A percentile compares a stretch with the other conserved stretches of the same genome.
Evolutionary conservation across 2,888 invertebrate genomes (phyloP).

Genomic region (Melanophora roralis): DNA sequence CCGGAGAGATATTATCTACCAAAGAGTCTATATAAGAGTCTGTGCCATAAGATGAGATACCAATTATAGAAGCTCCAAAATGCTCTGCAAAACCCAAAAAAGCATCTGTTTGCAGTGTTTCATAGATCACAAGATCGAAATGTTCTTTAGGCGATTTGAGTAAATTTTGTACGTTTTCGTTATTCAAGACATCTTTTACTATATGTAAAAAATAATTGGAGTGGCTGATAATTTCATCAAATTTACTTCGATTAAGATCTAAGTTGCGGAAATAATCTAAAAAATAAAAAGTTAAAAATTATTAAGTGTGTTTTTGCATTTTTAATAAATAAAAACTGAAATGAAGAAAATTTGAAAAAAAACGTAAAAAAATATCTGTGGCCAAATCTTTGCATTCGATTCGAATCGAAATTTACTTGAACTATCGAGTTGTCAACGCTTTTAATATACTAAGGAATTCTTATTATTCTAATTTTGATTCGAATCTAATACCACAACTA

Average conservation of each 20-base stretch:
- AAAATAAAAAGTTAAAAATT: too few relatives aligned
- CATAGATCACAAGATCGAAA: slow-evolving; percentile 75
- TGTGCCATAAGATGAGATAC: slow-evolving; percentile 67
- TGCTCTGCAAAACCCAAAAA: slow-evolving; percentile 70
- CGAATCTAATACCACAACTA: too few relatives aligned
- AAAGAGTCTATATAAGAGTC: slow-evolving; percentile 64
- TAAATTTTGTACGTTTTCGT: slow-evolving; percentile 63
- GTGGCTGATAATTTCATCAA: slow-evolving; percentile 28
- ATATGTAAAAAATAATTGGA: not conserved
- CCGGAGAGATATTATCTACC: slow-evolving; percentile 69
- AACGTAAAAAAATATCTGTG: too few relatives aligned
- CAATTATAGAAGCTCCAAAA: slow-evolving; percentile 68
- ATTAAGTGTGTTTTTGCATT: too few relatives aligned
- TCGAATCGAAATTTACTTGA: too few relatives aligned
- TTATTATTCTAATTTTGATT: too few relatives aligned
- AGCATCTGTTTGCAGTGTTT: slow-evolving; percentile 71
- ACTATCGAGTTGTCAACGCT: too few relatives aligned
- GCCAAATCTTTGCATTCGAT: too few relatives aligned
- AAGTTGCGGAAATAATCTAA: slow-evolving; percentile 66
- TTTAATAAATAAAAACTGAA: too few relatives aligned
- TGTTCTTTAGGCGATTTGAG: slow-evolving; percentile 69
- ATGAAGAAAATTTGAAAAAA: too few relatives aligned
- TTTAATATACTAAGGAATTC: too few relatives aligned
- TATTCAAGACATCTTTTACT: slow-evolving; percentile 41
- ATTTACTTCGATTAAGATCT: slow-evolving; percentile 66